phyloP scores from a whole-genome alignment of 2,113 vertebrate species.

The Cyanocitta stelleri region DNA sequence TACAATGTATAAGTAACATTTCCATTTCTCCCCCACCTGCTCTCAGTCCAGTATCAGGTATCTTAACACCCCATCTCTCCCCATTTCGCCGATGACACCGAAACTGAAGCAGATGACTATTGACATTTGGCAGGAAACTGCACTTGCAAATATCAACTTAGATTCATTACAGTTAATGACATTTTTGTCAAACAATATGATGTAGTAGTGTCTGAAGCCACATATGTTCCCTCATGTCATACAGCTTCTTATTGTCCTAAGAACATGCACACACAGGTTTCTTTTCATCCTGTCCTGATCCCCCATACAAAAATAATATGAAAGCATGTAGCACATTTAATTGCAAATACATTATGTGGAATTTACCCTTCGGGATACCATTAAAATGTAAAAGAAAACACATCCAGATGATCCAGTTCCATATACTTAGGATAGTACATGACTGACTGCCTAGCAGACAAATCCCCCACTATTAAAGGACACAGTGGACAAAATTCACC shows the following conservation, averaged over 20 bases:
- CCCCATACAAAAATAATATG: background rate
- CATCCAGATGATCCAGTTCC: background rate
- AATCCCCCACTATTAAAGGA: background rate
- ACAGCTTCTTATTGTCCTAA: background rate
- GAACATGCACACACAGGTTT: background rate
- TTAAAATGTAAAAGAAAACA: background rate
- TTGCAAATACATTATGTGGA: background rate
- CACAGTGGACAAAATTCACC: background rate
- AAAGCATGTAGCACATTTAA: background rate
- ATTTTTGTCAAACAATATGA: conserved; percentile 23
- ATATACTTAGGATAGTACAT: background rate
- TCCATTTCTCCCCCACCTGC: background rate
- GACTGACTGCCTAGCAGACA: background rate
- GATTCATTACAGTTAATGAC: background rate
- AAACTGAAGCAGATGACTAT: background rate
- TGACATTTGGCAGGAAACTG: background rate
- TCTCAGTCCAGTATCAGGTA: background rate
- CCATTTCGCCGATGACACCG: background rate
- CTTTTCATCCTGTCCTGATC: background rate
- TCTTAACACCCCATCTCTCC: background rate
- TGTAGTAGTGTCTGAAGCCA: background rate
- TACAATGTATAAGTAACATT: background rate
- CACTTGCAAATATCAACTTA: background rate
- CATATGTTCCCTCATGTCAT: background rate
- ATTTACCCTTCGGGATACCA: background rate